Evolutionary conservation across 2,888 invertebrate genomes (phyloP).

Genomic region (Tipula vernalis): DNA sequence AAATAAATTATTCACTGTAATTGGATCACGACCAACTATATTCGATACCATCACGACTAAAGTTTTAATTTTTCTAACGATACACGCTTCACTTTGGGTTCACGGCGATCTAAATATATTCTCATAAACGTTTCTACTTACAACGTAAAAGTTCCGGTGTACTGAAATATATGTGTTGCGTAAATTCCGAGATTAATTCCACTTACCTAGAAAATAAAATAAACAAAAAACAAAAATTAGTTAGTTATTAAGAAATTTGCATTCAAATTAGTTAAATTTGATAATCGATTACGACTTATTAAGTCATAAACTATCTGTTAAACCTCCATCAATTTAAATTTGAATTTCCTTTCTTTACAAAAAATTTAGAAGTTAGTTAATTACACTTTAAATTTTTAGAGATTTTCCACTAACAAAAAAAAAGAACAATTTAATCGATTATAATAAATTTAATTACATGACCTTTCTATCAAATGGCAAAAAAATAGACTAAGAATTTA

Average conservation of each 20-base stretch:
- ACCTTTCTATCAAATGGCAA: background rate
- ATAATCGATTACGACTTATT: background rate
- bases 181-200: too few species aligned
- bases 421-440: background rate
- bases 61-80: too few species aligned
- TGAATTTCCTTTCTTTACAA: background rate
- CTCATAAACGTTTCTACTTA: too few species aligned
- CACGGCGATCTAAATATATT: too few species aligned
- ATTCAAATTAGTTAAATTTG: background rate
- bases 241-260: background rate
- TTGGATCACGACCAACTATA: too few species aligned
- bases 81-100: too few species aligned
- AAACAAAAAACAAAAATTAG: background rate
- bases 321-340: background rate
- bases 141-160: too few species aligned
- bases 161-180: too few species aligned
- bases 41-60: too few species aligned
- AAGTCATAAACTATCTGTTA: background rate
- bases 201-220: too few species aligned
- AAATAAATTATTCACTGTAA: too few species aligned
- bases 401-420: background rate
- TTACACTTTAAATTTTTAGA: background rate
- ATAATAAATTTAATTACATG: background rate
- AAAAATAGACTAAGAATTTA: background rate
- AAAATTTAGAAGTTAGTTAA: too few species aligned